These are phyloP conservation scores for Drosophila busckii DNA, from an alignment of 1,140 invertebrate species.

Conservation along the genomic window DNA sequence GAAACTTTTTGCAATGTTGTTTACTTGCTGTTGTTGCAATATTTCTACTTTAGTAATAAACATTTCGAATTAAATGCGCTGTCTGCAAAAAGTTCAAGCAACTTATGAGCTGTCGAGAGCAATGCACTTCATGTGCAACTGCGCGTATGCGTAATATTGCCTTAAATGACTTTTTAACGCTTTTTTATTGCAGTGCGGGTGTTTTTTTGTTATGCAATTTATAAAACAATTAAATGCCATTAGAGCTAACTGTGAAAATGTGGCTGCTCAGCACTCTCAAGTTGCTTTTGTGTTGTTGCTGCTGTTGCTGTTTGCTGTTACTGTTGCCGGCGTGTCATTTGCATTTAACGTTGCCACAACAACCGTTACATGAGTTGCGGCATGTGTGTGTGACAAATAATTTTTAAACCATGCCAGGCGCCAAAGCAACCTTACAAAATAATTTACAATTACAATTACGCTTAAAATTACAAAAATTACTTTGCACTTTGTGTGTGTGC, in stretches of 20 bases:
- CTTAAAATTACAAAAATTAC: slow-evolving; percentile 13
- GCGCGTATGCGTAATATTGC: slow-evolving; percentile 46
- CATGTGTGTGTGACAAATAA: slow-evolving; percentile 17
- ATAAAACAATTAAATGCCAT: slow-evolving; percentile 72
- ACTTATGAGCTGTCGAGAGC: slow-evolving; percentile 2
- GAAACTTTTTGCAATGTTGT: too few relatives aligned
- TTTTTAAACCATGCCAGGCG: slow-evolving; percentile 10
- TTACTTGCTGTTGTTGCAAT: too few relatives aligned
- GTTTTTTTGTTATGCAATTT: slow-evolving; percentile 65
- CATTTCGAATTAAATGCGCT: slow-evolving; percentile 35
- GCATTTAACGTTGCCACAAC: slow-evolving; percentile 53
- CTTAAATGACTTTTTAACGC: slow-evolving; percentile 4
- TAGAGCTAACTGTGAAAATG: slow-evolving; percentile 47
- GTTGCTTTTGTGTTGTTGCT: background rate
- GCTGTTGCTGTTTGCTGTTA: slow-evolving; percentile 15
- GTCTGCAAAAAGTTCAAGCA: background rate
- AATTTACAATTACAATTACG: too few relatives aligned
- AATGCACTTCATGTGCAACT: slow-evolving; percentile 35
- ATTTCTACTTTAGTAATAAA: too few relatives aligned
- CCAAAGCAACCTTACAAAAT: slow-evolving; percentile 14
- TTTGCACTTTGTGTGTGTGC: slow-evolving; percentile 6
- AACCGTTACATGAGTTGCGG: slow-evolving; percentile 28
- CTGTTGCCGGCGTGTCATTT: slow-evolving; percentile 56
- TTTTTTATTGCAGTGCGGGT: slow-evolving; percentile 6
- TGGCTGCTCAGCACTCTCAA: slow-evolving; percentile 28